Conservation (phyloP, 2,797 vertebrate genomes). For the Chaetodon trifasciatus region DNA sequence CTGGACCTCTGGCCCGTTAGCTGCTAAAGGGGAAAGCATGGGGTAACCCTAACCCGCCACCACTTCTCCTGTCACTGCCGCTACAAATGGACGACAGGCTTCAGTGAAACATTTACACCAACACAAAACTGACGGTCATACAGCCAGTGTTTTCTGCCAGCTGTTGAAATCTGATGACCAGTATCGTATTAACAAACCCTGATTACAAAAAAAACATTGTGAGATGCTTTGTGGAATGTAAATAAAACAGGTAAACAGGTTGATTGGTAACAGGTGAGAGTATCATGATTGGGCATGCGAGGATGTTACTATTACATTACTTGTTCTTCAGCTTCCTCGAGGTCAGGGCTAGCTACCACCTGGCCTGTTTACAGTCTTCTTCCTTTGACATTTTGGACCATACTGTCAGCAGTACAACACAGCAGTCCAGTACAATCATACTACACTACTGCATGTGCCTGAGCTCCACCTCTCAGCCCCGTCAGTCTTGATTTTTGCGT, state of each 20-base stretch:
- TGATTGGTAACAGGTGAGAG: no score
- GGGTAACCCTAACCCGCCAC: constrained; percentile 11
- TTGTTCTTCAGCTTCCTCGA: no score
- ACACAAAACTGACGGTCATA: background rate
- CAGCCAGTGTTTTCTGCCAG: background rate
- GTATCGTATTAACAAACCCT: background rate
- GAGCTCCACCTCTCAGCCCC: constrained; percentile 9
- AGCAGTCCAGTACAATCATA: background rate
- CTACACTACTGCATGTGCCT: background rate
- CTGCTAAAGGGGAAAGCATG: constrained; percentile 13
- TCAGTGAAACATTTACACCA: background rate
- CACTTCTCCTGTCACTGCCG: background rate
- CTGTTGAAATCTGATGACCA: background rate
- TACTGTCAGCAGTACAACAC: background rate
- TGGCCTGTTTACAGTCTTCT: no score
- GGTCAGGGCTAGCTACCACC: background rate
- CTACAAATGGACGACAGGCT: background rate
- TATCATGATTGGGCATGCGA: no score
- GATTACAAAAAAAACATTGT: no score
- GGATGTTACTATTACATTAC: no score
- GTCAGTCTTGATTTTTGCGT: constrained; percentile 8
- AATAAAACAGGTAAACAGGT: no score
- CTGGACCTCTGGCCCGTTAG: constrained; percentile 33
- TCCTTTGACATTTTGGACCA: background rate
- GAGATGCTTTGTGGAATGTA: no score